A percentile compares a stretch with the other conserved stretches of the same genome.
Evolutionary conservation across 2,888 invertebrate genomes (phyloP).

Genomic region (Formica aserva): DNA sequence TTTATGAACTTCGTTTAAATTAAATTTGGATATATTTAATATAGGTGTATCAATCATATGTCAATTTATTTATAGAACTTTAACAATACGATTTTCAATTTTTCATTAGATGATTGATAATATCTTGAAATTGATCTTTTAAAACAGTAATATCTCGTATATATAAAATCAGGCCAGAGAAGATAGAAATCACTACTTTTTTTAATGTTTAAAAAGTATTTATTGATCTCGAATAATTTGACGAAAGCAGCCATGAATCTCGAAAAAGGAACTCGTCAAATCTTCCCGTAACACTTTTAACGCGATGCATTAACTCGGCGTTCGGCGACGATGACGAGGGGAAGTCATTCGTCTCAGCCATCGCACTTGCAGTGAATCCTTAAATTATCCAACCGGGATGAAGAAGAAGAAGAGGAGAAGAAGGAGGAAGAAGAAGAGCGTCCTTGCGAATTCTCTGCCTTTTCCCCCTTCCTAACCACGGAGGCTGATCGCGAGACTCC

Average conservation of each 20-base stretch:
- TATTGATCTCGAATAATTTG: not conserved
- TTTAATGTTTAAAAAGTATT: not conserved
- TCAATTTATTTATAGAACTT: not conserved
- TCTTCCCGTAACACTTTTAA: conserved; percentile 25
- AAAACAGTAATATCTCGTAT: not conserved
- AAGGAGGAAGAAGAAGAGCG: conserved; percentile 58
- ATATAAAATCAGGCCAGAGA: not conserved
- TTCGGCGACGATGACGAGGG: conserved; percentile 60
- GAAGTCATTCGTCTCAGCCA: conserved; percentile 71
- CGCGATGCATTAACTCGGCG: conserved; percentile 36
- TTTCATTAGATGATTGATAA: not conserved
- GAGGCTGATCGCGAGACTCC: conserved; percentile 65
- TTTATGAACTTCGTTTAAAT: not conserved
- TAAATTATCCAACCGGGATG: conserved; percentile 70
- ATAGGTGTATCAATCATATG: not conserved
- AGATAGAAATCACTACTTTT: not conserved
- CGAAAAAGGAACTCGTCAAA: conserved; percentile 25
- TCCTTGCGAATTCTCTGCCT: conserved; percentile 68
- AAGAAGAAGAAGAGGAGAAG: conserved; percentile 7
- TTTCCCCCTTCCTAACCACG: conserved; percentile 29
- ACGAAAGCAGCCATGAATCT: conserved; percentile 13
- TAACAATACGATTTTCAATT: not conserved
- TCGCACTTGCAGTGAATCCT: conserved; percentile 74
- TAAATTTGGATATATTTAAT: not conserved
- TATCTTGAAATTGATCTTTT: not conserved